Percentiles rank a stretch among this genome's conserved stretches.
Evolutionary conservation across 1,140 invertebrate species (phyloP).

Genomic region (Bradysia coprophila): DNA sequence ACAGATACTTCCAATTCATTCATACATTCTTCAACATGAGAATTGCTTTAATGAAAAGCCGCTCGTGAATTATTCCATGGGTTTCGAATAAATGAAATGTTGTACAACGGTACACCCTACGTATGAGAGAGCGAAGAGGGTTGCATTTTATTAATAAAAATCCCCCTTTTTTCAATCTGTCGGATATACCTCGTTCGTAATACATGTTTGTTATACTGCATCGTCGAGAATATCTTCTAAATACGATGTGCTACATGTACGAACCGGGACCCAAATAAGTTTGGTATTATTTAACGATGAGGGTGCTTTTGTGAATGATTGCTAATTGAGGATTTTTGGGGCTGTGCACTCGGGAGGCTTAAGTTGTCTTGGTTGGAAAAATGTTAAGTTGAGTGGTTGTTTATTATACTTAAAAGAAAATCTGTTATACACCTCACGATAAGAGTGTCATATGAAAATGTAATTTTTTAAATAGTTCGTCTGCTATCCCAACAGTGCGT

Average conservation of each 20-base stretch:
- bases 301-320: not conserved
- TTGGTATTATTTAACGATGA: not conserved
- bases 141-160: not conserved
- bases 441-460: not conserved
- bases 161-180: too few species aligned
- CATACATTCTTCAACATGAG: not conserved
- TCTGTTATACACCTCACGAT: not conserved
- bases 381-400: not conserved
- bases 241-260: too few species aligned
- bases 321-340: conserved; percentile 2
- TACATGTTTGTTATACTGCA: too few species aligned
- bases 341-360: not conserved
- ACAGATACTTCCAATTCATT: not conserved
- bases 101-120: too few species aligned
- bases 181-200: too few species aligned
- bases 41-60: not conserved
- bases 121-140: not conserved
- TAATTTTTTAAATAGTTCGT: too few species aligned
- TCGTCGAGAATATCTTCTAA: not conserved
- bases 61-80: not conserved
- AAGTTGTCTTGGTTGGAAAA: not conserved
- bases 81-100: not conserved
- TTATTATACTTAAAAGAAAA: not conserved
- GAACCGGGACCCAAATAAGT: too few species aligned
- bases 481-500: too few species aligned